These are phyloP conservation scores for Scaeva pyrastri DNA, from an alignment of 2,888 invertebrate genomes.

Conservation along the genomic window DNA sequence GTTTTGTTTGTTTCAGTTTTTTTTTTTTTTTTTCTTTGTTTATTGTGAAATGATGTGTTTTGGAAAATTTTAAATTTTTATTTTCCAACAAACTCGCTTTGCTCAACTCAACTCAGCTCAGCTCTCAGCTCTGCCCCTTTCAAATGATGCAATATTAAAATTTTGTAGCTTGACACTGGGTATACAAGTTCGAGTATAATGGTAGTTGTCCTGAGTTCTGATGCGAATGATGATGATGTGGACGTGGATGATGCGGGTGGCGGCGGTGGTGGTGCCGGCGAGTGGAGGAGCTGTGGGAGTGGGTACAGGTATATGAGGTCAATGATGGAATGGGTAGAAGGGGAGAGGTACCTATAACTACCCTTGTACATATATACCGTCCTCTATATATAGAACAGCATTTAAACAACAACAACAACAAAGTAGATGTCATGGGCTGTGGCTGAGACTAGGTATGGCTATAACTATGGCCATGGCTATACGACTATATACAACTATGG, in stretches of 20 bases:
- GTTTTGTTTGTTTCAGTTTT: background rate
- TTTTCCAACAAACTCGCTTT: conserved; percentile 43
- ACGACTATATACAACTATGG: conserved; percentile 37
- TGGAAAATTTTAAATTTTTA: conserved; percentile 47
- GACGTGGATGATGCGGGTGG: background rate
- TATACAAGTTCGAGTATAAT: background rate
- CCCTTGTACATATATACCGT: background rate
- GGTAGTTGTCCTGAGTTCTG: conserved; percentile 19
- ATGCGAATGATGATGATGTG: conserved; percentile 22
- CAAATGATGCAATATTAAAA: conserved; percentile 66
- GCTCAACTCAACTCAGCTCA: background rate
- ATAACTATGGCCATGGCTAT: no score
- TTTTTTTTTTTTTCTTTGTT: background rate
- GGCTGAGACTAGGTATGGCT: conserved; percentile 10
- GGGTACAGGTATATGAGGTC: conserved; percentile 39
- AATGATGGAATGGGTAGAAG: conserved; percentile 27
- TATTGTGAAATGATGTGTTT: conserved; percentile 40
- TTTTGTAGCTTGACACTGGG: conserved; percentile 39
- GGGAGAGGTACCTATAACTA: conserved; percentile 2
- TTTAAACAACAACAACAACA: background rate
- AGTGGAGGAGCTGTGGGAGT: background rate
- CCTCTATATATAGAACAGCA: conserved; percentile 20
- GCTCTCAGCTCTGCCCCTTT: conserved; percentile 26
- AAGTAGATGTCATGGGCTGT: conserved; percentile 59
- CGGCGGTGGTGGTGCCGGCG: background rate